A percentile compares a stretch with the other conserved stretches of the same genome.
Conservation (phyloP, 2,113 vertebrate species). For the Hemichromis elongatus region DNA sequence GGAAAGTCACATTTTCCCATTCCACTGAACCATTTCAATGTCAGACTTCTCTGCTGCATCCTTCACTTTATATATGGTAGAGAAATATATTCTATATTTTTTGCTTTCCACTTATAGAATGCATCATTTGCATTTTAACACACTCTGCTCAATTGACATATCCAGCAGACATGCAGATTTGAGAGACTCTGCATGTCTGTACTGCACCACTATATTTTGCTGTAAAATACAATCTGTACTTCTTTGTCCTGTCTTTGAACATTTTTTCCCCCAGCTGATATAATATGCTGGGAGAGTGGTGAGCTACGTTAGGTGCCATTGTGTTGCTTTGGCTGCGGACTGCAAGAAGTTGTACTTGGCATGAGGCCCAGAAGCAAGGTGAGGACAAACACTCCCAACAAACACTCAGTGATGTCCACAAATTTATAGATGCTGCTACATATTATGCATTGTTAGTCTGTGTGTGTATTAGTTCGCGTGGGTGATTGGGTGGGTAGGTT, state of each 20-base stretch:
- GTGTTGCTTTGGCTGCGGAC: constrained; percentile 32
- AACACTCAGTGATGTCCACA: constrained; percentile 32
- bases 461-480: background rate
- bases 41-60: constrained; percentile 30
- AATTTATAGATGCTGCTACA: constrained; percentile 7
- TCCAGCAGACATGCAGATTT: background rate
- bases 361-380: constrained; percentile 57
- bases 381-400: constrained; percentile 52
- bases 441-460: background rate
- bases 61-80: background rate
- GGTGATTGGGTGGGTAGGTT: background rate
- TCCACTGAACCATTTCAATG: constrained; percentile 40
- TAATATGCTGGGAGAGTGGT: constrained; percentile 77
- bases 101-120: background rate
- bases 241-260: constrained; percentile 65
- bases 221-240: background rate
- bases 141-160: background rate
- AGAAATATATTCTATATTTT: background rate
- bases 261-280: constrained; percentile 76
- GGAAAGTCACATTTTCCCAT: constrained; percentile 26
- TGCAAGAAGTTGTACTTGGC: constrained; percentile 55
- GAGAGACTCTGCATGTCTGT: background rate
- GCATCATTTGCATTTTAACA: constrained; percentile 13
- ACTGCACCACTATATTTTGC: background rate
- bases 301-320: constrained; percentile 77